phyloP scores from a whole-genome alignment of 1,140 invertebrate species.

The Drosophila sulfurigaster region DNA sequence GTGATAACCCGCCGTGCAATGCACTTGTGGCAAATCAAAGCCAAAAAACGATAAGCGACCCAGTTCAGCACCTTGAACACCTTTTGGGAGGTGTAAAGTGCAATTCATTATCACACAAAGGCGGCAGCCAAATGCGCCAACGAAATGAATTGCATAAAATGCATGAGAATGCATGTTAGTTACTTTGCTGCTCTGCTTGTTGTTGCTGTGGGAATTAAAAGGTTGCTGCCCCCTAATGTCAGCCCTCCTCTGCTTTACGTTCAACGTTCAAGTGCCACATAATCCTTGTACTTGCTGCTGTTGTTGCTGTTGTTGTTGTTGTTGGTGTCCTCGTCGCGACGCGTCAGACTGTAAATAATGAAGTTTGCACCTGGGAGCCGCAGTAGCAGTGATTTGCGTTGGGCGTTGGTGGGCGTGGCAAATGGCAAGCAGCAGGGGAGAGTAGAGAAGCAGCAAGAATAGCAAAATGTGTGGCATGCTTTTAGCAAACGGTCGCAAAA shows the following conservation, averaged over 20 bases:
- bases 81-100: constrained; percentile 31
- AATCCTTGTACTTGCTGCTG: constrained; percentile 27
- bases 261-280: constrained; percentile 33
- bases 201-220: constrained; percentile 54
- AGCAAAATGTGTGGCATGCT: constrained; percentile 45
- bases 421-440: constrained; percentile 12
- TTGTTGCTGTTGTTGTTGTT: constrained; percentile 41
- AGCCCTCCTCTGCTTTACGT: not conserved
- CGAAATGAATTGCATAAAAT: constrained; percentile 79
- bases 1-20: constrained; percentile 40
- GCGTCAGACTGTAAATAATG: constrained; percentile 82
- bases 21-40: constrained; percentile 39
- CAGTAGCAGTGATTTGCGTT: constrained; percentile 39
- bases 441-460: not conserved
- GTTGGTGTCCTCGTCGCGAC: constrained; percentile 66
- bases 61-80: not conserved
- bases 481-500: constrained; percentile 43
- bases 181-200: not conserved
- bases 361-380: constrained; percentile 68
- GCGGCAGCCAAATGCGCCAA: constrained; percentile 26
- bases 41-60: constrained; percentile 35
- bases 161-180: constrained; percentile 36
- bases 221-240: constrained; percentile 23
- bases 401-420: constrained; percentile 47
- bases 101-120: constrained; percentile 62